Evolutionary conservation across 2,113 vertebrate genomes (phyloP).

Genomic region (Dryoscopus gambensis): DNA sequence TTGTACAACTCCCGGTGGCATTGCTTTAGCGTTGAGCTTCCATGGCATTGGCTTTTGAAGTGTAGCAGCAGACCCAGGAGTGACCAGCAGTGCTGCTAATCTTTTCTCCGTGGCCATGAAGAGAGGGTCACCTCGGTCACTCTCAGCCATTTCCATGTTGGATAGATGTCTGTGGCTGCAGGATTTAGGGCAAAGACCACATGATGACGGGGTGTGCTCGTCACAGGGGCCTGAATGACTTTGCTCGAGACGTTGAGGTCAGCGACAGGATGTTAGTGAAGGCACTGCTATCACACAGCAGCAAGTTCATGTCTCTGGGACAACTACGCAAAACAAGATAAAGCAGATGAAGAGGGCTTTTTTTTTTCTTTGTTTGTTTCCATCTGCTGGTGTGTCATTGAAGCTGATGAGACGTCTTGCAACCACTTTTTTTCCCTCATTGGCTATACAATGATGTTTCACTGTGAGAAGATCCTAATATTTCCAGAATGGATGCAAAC

Average conservation of each 20-base stretch:
- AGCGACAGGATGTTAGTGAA: constrained; percentile 40
- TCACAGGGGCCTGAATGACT: constrained; percentile 34
- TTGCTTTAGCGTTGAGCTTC: background rate
- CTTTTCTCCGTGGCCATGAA: background rate
- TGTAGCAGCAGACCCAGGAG: background rate
- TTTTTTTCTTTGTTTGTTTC: background rate
- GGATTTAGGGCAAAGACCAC: constrained; percentile 29
- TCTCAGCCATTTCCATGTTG: background rate
- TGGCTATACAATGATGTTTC: background rate
- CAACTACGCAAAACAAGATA: background rate
- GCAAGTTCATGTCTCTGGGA: background rate
- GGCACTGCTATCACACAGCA: background rate
- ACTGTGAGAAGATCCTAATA: background rate
- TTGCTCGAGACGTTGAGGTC: constrained; percentile 18
- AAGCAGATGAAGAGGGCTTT: background rate
- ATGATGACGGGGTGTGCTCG: constrained; percentile 23
- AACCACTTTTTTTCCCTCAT: background rate
- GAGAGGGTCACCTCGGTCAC: background rate
- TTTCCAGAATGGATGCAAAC: background rate
- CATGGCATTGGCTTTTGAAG: background rate
- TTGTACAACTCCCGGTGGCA: background rate
- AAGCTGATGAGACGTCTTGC: background rate
- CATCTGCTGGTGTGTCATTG: background rate
- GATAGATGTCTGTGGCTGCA: background rate
- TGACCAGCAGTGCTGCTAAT: background rate